phyloP scores from a whole-genome alignment of 2,797 vertebrate genomes.

The Allobates femoralis region DNA sequence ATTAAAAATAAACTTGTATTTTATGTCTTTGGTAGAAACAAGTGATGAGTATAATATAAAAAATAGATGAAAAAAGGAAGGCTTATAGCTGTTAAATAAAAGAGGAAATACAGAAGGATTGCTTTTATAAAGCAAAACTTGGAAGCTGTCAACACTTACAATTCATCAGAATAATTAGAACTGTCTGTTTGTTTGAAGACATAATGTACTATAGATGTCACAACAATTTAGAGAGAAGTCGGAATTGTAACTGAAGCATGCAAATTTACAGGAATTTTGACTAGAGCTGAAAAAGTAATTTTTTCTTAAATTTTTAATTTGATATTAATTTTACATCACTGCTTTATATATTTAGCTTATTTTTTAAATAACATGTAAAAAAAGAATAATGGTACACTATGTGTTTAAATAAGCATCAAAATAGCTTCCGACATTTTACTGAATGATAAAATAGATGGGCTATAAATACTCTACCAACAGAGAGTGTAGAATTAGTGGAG shows the following conservation, averaged over 20 bases:
- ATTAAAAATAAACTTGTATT: not conserved
- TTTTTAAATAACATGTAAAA: too few species aligned
- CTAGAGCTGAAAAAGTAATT: not conserved
- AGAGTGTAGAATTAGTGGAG: too few species aligned
- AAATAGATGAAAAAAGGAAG: not conserved
- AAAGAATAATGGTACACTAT: not conserved
- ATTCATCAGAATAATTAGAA: not conserved
- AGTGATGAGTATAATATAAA: not conserved
- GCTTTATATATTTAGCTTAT: not conserved
- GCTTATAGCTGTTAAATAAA: not conserved
- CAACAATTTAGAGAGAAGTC: not conserved
- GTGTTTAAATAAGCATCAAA: not conserved
- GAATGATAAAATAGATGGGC: too few species aligned
- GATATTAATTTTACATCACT: not conserved
- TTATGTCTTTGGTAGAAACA: not conserved
- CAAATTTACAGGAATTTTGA: not conserved
- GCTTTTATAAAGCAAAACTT: not conserved
- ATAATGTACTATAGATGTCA: not conserved
- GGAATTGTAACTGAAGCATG: not conserved
- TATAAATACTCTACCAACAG: too few species aligned
- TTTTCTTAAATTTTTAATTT: not conserved
- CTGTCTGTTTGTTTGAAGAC: not conserved
- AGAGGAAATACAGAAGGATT: not conserved
- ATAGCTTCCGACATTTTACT: not conserved
- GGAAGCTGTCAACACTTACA: not conserved